Base-by-base conservation (phyloP, 2,888 invertebrate genomes). In the Cybosia mesomella region DNA sequence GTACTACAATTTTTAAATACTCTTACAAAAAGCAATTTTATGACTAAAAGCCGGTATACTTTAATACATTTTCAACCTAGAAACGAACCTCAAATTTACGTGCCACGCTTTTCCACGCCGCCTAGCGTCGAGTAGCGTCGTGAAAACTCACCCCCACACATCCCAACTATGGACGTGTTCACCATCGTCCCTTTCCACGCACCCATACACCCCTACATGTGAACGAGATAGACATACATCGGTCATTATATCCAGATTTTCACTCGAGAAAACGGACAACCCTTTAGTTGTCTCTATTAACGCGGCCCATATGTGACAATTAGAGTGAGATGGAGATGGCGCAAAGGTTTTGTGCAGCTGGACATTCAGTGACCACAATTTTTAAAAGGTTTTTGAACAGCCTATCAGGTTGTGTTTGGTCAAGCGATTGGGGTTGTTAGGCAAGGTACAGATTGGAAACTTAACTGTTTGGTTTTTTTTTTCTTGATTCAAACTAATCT, bases 231-330 rank as follows among this genome's bases (percentile, higher is more conserved):
- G 90, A 84, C 89, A 83, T 91, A 92, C 78, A 90, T 90, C 84
- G 88, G 87, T 86, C 89, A 89, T 89, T 86, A 89, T 85, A 86
- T 86, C 81, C 73, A 79, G 86, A 83, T 94, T 94, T 92, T 82
- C 92, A 88, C 88, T 85, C 82, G 85, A 87, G 92, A 93, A 94
- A 94, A 93, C 91, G 85, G 87, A 87, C 91, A 91, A 91, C 90
- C 91, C 93, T 89, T 90, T 89, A 88, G 85, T 87, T 83, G 88
- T 94, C 94, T 94, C 94, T 88, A 87, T 93, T 93, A 91, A 88
- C 88, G 77, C 85, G 80, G 82, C 83, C 81, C 80, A 80, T 74
- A 77, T 83, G 81, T 81, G 81, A 81, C 74, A 79, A 85, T 87
- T 85, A 86, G 92, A 94, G 73, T 84, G 85, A 83, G 93, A 94